These are phyloP conservation scores for Trogon surrucura DNA, from an alignment of 2,113 vertebrate species.

Conservation along the genomic window DNA sequence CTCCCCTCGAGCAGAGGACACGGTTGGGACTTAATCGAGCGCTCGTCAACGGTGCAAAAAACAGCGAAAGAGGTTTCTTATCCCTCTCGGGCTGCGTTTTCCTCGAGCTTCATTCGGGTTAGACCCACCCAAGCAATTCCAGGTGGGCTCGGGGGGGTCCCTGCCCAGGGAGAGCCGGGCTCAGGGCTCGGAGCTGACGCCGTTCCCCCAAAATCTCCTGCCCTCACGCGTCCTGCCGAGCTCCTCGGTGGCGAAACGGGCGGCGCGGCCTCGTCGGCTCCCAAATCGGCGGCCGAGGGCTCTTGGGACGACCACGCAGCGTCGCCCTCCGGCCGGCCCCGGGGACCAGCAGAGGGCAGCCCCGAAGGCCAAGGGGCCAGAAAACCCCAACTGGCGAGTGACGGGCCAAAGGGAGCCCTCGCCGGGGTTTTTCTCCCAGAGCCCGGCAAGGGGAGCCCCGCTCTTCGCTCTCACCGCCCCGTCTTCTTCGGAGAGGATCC, in stretches of 20 bases:
- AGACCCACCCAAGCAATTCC: background rate
- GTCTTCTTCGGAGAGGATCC: background rate
- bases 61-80: background rate
- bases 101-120: background rate
- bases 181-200: background rate
- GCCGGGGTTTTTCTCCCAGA: fast-evolving
- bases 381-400: background rate
- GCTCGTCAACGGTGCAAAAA: no score
- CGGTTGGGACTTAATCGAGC: background rate
- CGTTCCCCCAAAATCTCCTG: no score
- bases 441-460: background rate
- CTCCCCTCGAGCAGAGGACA: background rate
- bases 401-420: no score
- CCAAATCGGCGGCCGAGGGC: no score
- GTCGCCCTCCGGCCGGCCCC: background rate
- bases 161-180: fast-evolving
- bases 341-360: conserved; percentile 20
- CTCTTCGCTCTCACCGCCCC: no score
- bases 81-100: background rate
- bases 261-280: no score
- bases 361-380: background rate
- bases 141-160: background rate
- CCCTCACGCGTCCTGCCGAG: no score
- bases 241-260: no score
- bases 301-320: background rate